Evolutionary conservation across 2,113 vertebrate genomes (phyloP), one percentile per base, ranked within the genome.

Genomic region (Antigone vipio): DNA sequence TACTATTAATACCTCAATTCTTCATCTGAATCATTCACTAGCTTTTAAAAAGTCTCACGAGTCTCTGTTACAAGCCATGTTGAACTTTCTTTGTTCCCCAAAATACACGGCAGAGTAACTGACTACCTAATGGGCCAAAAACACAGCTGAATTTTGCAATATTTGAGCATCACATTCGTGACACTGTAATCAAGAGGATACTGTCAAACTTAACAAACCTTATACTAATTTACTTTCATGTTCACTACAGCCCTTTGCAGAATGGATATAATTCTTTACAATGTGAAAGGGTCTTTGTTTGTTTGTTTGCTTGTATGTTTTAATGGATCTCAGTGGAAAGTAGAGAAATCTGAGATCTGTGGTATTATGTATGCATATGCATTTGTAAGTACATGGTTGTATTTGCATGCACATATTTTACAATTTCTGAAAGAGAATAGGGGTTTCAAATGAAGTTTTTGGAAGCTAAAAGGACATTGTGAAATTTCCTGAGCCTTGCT

Each of bases 321-420:
- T 64, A 60, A 45, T 22, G 13, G 24, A 52, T 68, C 27, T 75
- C 44, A 60, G 30, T n/a, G 49, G 53, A 75, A 82, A 69, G 49
- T 3, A 73, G 34, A 85, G 40, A 68, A 78, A 63, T 76, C 0
- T 0, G 40, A 68, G 72, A 63, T 76, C 0, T 0, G 2, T 35
- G 23, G 9, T n/a, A 30, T 34, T 49, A 22, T n/a, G 8, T 29
- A 45, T 13, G 2, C 15, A 20, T 50, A 62, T 42, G 30, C 6
- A 34, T 58, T 56, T 47, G 1, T 60, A 74, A 52, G 22, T 10
- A 19, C 3, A 15, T 24, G 14, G 6, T 66, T 52, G 11, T 5
- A 9, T 77, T 71, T 77, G 12, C 12, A 24, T 35, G 34, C 35
- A 42, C 11, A 5, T 63, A 58, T 75, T 67, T 75, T 76, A 47